Percentiles rank a stretch among this genome's conserved stretches.
phyloP scores from a whole-genome alignment of 2,797 vertebrate genomes.

The Cygnus olor region DNA sequence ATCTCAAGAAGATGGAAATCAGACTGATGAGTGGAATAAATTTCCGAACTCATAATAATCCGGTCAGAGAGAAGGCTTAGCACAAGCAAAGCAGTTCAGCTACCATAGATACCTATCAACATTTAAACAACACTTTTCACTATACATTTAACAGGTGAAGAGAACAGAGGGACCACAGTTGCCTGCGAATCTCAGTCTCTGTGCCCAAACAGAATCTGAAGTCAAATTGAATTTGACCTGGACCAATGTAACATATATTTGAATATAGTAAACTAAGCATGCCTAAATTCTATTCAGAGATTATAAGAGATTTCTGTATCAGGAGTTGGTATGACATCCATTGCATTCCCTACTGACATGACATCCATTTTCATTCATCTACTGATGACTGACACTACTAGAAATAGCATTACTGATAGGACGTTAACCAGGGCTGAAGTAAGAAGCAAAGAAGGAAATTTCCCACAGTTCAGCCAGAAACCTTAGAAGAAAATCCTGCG shows the following conservation, averaged over 20 bases:
- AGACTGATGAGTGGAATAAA: background rate
- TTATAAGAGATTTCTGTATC: background rate
- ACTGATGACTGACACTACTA: background rate
- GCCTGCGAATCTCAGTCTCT: background rate
- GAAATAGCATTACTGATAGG: background rate
- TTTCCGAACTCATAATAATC: background rate
- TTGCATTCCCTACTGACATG: background rate
- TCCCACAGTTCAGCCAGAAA: conserved; percentile 45
- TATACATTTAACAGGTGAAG: background rate
- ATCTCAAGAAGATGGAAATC: background rate
- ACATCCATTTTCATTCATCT: no score
- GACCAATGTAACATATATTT: background rate
- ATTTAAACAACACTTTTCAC: background rate
- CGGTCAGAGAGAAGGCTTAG: background rate
- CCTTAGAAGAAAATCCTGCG: conserved; percentile 32
- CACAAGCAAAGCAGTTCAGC: background rate
- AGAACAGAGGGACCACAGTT: background rate
- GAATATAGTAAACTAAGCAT: background rate
- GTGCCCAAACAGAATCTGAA: background rate
- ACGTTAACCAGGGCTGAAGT: background rate
- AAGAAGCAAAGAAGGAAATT: conserved; percentile 41
- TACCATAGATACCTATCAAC: background rate
- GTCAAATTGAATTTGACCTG: background rate
- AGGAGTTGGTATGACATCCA: background rate
- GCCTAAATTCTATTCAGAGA: background rate